Evolutionary conservation across 2,888 invertebrate species (phyloP).

Genomic region (Agonopterix alstromeriana): DNA sequence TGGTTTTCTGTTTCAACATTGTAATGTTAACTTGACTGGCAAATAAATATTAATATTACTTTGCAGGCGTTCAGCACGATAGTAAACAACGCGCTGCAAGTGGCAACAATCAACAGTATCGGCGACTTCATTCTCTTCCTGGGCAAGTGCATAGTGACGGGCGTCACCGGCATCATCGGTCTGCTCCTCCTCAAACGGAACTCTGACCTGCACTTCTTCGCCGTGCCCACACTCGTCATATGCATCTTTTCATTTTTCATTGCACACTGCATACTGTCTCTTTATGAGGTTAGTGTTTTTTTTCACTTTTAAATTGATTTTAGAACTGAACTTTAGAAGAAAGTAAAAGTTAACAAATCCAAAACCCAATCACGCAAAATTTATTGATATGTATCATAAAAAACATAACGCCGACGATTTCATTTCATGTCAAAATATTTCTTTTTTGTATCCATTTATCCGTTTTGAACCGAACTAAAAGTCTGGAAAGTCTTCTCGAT

Average conservation of each 20-base stretch:
- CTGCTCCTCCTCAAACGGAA: constrained; percentile 85
- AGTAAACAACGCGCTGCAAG: constrained; percentile 88
- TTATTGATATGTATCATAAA: too few species aligned
- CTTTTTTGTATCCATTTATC: too few species aligned
- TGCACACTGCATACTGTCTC: constrained; percentile 93
- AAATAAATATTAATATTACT: too few species aligned
- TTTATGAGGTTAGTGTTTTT: constrained; percentile 86
- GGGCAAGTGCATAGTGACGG: constrained; percentile 88
- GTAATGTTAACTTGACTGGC: background rate
- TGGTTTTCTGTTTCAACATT: too few species aligned
- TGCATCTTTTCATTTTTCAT: constrained; percentile 93
- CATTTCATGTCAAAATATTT: too few species aligned
- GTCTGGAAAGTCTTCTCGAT: too few species aligned
- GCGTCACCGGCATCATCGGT: constrained; percentile 86
- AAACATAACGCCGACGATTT: too few species aligned
- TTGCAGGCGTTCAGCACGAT: constrained; percentile 90
- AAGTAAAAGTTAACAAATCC: too few species aligned
- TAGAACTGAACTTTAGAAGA: too few species aligned
- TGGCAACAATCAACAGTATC: constrained; percentile 93
- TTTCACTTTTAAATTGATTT: too few species aligned
- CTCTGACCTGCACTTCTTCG: constrained; percentile 86
- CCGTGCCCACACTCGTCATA: constrained; percentile 89
- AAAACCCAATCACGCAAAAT: too few species aligned
- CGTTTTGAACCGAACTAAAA: too few species aligned
- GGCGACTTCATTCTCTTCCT: constrained; percentile 96